Conservation (phyloP, 2,888 invertebrate species). For the Plusia festucae region DNA sequence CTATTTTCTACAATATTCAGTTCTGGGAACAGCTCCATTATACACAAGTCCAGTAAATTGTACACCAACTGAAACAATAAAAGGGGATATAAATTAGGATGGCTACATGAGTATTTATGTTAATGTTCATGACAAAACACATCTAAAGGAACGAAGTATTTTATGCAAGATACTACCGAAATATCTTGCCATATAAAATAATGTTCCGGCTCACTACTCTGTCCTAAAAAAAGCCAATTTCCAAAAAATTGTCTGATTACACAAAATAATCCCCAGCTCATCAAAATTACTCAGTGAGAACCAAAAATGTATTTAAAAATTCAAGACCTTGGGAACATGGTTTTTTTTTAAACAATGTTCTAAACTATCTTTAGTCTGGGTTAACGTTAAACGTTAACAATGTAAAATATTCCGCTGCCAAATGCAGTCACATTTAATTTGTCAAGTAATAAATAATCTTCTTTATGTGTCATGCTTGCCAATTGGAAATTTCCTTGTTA, state of each 20-base stretch:
- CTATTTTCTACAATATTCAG: constrained; percentile 65
- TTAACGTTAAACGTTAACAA: not conserved
- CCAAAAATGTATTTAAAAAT: too few species aligned
- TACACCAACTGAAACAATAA: constrained; percentile 91
- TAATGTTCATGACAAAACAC: too few species aligned
- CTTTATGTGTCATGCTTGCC: not conserved
- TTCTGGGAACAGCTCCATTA: constrained; percentile 94
- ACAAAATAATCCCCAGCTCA: too few species aligned
- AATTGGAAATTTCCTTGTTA: not conserved
- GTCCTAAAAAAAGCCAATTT: too few species aligned
- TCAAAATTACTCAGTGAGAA: too few species aligned
- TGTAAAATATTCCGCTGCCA: not conserved
- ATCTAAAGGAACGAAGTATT: too few species aligned
- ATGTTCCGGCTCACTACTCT: too few species aligned
- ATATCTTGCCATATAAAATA: too few species aligned
- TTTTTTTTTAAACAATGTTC: not conserved
- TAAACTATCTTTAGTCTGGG: not conserved
- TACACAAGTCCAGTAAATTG: constrained; percentile 93
- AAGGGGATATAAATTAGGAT: not conserved
- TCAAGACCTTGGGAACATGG: not conserved
- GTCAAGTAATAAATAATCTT: not conserved
- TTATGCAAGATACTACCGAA: too few species aligned
- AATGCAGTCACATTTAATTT: not conserved
- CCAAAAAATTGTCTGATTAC: too few species aligned
- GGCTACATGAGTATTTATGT: too few species aligned